A percentile compares a stretch with the other conserved stretches of the same genome.
Evolutionary conservation across 2,888 invertebrate genomes (phyloP).

Genomic region (Drosophila melanocephala): DNA sequence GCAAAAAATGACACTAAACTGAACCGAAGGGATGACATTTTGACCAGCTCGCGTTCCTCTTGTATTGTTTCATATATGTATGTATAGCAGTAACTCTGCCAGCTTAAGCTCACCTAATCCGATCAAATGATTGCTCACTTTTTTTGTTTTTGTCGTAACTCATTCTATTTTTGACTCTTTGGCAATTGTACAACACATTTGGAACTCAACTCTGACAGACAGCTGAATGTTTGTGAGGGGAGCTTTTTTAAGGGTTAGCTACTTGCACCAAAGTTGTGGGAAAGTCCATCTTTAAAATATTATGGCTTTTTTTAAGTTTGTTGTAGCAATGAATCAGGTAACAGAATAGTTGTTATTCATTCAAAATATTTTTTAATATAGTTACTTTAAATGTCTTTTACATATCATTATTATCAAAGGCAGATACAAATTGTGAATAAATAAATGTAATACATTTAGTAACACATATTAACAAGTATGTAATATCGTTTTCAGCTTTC

Average conservation of each 20-base stretch:
- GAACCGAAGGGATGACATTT: constrained; percentile 27
- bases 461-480: no score
- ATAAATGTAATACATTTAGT: no score
- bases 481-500: not conserved
- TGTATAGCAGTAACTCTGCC: constrained; percentile 12
- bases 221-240: constrained; percentile 18
- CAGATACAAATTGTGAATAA: not conserved
- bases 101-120: constrained; percentile 75
- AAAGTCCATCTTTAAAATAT: not conserved
- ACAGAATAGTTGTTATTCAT: not conserved
- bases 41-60: constrained; percentile 31
- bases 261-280: not conserved
- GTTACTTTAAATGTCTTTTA: not conserved
- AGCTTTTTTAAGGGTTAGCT: constrained; percentile 23
- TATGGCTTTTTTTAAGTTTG: not conserved
- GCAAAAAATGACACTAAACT: constrained; percentile 44
- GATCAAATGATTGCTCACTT: constrained; percentile 82
- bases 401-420: no score
- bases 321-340: not conserved
- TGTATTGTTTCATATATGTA: not conserved
- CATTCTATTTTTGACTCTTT: constrained; percentile 31
- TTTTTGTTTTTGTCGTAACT: constrained; percentile 13
- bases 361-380: not conserved
- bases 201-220: constrained; percentile 36
- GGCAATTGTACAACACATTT: constrained; percentile 40